These are phyloP conservation scores for Drosophila paranaensis DNA, from an alignment of 2,888 invertebrate genomes.

Conservation along the genomic window DNA sequence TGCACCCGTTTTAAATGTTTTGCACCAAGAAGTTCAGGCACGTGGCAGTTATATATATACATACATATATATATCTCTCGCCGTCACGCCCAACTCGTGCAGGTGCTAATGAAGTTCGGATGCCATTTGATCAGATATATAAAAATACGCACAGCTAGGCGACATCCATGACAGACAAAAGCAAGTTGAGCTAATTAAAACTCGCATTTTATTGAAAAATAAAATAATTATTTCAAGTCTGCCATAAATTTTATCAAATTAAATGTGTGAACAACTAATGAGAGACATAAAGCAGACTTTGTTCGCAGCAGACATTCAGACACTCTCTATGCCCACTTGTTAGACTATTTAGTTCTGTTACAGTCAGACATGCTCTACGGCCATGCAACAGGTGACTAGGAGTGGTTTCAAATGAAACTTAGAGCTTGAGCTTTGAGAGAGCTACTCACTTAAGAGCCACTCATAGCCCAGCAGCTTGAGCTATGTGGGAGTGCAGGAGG, in stretches of 20 bases:
- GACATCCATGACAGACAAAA: conserved; percentile 17
- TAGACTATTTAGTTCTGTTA: not conserved
- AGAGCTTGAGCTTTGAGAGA: not conserved
- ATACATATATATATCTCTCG: not conserved
- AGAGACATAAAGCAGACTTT: not conserved
- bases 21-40: conserved; percentile 33
- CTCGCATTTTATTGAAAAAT: conserved; percentile 9
- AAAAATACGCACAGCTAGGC: conserved; percentile 28
- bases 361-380: not conserved
- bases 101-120: conserved; percentile 65
- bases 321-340: not conserved
- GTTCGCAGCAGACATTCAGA: not conserved
- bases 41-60: conserved; percentile 50
- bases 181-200: conserved; percentile 23
- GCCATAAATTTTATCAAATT: not conserved
- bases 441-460: not conserved
- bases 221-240: conserved; percentile 11
- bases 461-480: not conserved
- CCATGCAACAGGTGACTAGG: not conserved
- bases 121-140: conserved; percentile 54
- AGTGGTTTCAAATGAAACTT: not conserved
- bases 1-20: conserved; percentile 22
- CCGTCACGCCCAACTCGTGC: conserved; percentile 26
- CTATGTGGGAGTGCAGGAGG: not conserved
- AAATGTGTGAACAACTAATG: not conserved